A percentile compares a stretch with the other conserved stretches of the same genome.
These are phyloP conservation scores for Linurgus olivaceus DNA, from an alignment of 2,797 vertebrate genomes.

Conservation along the genomic window DNA sequence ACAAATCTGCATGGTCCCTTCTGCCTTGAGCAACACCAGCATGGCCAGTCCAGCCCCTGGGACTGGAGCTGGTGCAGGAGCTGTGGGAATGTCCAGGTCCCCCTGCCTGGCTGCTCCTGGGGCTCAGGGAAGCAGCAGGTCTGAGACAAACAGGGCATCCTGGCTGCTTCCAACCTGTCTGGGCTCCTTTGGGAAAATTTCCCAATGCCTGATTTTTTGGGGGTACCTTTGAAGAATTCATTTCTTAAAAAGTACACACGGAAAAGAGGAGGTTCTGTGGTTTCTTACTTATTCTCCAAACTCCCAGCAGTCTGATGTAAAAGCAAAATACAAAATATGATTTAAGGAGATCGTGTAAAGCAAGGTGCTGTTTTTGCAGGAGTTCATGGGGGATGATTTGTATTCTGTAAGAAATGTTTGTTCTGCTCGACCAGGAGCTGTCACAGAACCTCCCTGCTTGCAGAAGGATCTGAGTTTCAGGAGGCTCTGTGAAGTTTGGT, in stretches of 20 bases:
- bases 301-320: not conserved
- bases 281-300: not conserved
- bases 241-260: not conserved
- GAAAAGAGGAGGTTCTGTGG: not conserved
- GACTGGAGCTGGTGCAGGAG: not conserved
- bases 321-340: not conserved
- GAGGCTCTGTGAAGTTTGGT: not conserved
- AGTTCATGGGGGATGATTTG: not conserved
- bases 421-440: not conserved
- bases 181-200: not conserved
- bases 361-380: not conserved
- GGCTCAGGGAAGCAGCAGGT: not conserved
- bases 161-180: not conserved
- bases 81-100: not conserved
- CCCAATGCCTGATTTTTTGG: not conserved
- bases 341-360: not conserved
- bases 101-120: not conserved
- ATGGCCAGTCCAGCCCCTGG: not conserved
- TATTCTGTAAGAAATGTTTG: not conserved
- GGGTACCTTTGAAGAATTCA: not conserved
- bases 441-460: not conserved
- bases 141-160: fast-evolving
- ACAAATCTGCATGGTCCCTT: not conserved
- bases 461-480: not conserved
- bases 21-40: not conserved